Conservation (phyloP, 2,797 vertebrate species). For the Peromyscus eremicus region DNA sequence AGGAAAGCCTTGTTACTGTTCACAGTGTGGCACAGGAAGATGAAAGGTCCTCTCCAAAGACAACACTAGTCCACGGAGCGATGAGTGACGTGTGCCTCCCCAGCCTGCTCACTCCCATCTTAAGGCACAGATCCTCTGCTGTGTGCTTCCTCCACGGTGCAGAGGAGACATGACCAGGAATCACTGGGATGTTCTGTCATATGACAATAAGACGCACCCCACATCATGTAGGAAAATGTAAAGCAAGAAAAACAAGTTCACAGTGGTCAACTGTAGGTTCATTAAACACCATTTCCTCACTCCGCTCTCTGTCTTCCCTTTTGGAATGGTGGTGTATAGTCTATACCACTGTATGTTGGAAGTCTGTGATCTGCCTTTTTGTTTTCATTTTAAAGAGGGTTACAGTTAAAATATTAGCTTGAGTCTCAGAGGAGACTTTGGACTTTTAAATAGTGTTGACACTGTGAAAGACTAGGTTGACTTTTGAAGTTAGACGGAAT, state of each 20-base stretch:
- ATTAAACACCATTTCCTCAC: background rate
- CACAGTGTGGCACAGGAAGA: background rate
- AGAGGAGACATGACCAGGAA: background rate
- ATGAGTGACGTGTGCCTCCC: background rate
- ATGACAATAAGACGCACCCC: background rate
- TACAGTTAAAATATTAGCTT: background rate
- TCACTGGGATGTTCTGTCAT: background rate
- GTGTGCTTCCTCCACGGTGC: background rate
- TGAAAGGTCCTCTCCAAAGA: background rate
- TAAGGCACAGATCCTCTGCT: background rate
- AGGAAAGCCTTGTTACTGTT: too few species aligned
- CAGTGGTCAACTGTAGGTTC: background rate
- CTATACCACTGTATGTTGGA: background rate
- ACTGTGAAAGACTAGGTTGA: background rate
- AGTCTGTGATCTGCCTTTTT: background rate
- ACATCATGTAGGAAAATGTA: too few species aligned
- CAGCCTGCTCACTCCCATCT: too few species aligned
- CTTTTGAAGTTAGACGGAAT: background rate
- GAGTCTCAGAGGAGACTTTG: background rate
- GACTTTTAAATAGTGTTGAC: background rate
- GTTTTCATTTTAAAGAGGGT: background rate
- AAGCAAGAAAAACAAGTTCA: background rate
- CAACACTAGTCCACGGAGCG: background rate
- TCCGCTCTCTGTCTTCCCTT: rapidly evolving
- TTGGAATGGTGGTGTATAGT: background rate